These are phyloP conservation scores for Adelognathus sp. DNA, from an alignment of 2,888 invertebrate species.

Conservation along the genomic window DNA sequence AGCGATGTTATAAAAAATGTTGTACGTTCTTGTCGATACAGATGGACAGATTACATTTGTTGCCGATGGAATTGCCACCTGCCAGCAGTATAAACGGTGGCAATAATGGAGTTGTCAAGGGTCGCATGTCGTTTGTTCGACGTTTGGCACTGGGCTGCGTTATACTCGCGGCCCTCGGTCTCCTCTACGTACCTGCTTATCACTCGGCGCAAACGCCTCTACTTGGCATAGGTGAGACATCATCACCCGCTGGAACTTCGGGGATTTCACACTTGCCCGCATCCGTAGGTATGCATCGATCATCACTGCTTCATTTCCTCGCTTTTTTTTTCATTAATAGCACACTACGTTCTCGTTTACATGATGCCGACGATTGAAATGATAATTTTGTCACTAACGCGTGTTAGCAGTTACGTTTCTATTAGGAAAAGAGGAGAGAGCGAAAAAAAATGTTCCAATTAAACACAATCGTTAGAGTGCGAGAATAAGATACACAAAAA, in stretches of 20 bases:
- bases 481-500: not conserved
- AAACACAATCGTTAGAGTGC: not conserved
- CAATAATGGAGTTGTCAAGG: constrained; percentile 65
- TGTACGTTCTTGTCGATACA: constrained; percentile 51
- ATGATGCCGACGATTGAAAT: too few relatives aligned
- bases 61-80: constrained; percentile 76
- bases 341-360: constrained; percentile 27
- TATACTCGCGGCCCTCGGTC: constrained; percentile 74
- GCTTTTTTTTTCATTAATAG: constrained; percentile 30
- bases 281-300: constrained; percentile 76
- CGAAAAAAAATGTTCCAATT: too few relatives aligned
- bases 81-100: constrained; percentile 70
- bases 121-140: constrained; percentile 75
- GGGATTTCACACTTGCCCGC: constrained; percentile 72
- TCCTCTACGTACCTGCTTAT: constrained; percentile 79
- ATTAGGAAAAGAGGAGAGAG: too few relatives aligned
- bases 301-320: constrained; percentile 62
- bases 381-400: not conserved
- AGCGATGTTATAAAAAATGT: not conserved
- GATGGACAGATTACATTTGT: constrained; percentile 77
- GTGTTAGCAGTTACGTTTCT: not conserved
- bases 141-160: constrained; percentile 76
- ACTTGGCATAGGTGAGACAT: constrained; percentile 78
- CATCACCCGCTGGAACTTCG: constrained; percentile 72
- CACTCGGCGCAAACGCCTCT: constrained; percentile 78